These are phyloP conservation scores for Bursaphelenchus okinawaensis DNA, from an alignment of 2,888 invertebrate species.

Conservation along the genomic window DNA sequence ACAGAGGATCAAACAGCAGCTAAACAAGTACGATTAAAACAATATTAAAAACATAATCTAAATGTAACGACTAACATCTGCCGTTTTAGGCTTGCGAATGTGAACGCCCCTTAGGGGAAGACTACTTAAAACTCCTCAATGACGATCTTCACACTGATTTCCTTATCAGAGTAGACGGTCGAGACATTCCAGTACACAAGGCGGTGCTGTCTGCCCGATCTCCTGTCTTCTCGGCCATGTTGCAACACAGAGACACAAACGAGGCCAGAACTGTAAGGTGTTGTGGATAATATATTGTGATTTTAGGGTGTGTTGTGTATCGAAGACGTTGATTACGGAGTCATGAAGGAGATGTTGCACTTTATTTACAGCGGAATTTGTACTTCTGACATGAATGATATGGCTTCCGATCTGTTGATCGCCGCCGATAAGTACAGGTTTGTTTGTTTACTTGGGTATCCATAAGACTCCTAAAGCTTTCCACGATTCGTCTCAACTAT, in stretches of 20 bases:
- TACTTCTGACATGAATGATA: slow-evolving; percentile 48
- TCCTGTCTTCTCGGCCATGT: slow-evolving; percentile 56
- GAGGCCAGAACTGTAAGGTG: slow-evolving; percentile 47
- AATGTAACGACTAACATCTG: not conserved
- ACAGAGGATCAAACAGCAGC: slow-evolving; percentile 39
- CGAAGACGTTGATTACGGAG: slow-evolving; percentile 54
- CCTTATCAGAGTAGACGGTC: slow-evolving; percentile 38
- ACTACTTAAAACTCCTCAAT: slow-evolving; percentile 49
- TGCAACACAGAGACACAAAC: slow-evolving; percentile 52
- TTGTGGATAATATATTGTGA: not conserved
- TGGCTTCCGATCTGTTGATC: slow-evolving; percentile 54
- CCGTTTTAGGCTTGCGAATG: slow-evolving; percentile 20
- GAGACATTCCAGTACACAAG: slow-evolving; percentile 49
- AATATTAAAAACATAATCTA: too few relatives aligned
- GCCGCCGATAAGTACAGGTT: slow-evolving; percentile 57
- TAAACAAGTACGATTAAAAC: slow-evolving; percentile 15
- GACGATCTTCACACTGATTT: slow-evolving; percentile 54
- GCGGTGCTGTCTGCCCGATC: slow-evolving; percentile 56
- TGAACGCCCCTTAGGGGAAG: slow-evolving; percentile 42
- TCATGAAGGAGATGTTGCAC: slow-evolving; percentile 55
- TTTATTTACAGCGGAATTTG: slow-evolving; percentile 55
- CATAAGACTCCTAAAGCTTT: too few relatives aligned
- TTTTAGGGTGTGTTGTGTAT: slow-evolving; percentile 47
- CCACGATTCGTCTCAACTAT: not conserved
- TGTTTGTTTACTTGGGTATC: too few relatives aligned